phyloP scores from a whole-genome alignment of 2,888 invertebrate species.

The Atethmia centrago region DNA sequence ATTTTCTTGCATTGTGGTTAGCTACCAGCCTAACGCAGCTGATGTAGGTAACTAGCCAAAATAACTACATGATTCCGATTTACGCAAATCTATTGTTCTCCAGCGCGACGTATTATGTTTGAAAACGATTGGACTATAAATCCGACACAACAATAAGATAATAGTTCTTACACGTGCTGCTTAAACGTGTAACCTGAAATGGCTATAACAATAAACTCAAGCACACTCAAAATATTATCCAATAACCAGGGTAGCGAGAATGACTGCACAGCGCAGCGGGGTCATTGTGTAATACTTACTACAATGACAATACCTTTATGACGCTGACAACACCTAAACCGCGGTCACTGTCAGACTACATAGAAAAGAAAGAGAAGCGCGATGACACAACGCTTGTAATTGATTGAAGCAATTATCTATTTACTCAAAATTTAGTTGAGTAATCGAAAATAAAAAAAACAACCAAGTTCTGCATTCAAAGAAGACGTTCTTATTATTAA shows the following conservation, averaged over 20 bases:
- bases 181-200: not conserved
- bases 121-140: conserved; percentile 16
- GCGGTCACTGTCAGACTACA: too few species aligned
- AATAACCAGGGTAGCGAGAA: not conserved
- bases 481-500: too few species aligned
- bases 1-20: not conserved
- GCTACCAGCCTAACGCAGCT: not conserved
- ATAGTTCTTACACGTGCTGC: conserved; percentile 23
- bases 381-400: too few species aligned
- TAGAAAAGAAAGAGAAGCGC: too few species aligned
- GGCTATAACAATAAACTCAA: not conserved
- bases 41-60: conserved; percentile 6
- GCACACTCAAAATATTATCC: not conserved
- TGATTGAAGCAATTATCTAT: too few species aligned
- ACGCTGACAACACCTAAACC: too few species aligned
- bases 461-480: too few species aligned
- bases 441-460: too few species aligned
- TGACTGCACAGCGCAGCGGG: not conserved
- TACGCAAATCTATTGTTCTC: conserved; percentile 26
- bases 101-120: conserved; percentile 1
- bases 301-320: not conserved
- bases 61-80: not conserved
- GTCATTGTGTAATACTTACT: not conserved
- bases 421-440: too few species aligned
- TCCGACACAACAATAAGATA: not conserved